phyloP scores from a whole-genome alignment of 2,797 vertebrate genomes.

The Podargus strigoides region DNA sequence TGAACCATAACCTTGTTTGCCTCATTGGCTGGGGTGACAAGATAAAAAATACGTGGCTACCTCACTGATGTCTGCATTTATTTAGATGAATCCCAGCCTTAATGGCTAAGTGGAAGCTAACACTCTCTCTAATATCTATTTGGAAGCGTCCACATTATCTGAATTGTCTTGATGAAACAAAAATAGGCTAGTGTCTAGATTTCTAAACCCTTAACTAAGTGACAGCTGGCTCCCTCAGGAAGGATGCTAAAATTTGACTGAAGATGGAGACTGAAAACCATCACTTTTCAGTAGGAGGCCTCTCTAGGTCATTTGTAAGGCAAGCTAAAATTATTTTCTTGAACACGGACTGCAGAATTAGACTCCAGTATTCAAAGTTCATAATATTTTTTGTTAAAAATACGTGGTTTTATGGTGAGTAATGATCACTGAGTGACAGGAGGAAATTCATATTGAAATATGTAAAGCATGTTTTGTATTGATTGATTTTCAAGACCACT shows the following conservation, averaged over 20 bases:
- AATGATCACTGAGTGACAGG: background rate
- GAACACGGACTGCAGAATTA: background rate
- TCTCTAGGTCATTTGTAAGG: constrained; percentile 36
- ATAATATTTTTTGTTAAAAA: background rate
- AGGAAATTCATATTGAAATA: constrained; percentile 40
- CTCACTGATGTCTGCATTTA: background rate
- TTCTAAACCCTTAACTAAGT: constrained; percentile 25
- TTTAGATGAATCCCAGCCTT: background rate
- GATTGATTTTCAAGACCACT: constrained; percentile 34
- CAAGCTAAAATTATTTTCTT: constrained; percentile 16
- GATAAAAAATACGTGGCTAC: background rate
- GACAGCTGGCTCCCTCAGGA: constrained; percentile 50
- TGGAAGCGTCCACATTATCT: background rate
- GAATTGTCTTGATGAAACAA: constrained; percentile 10
- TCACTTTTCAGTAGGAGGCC: constrained; percentile 27
- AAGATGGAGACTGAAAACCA: constrained; percentile 40
- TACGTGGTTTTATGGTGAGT: background rate
- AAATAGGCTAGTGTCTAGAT: background rate
- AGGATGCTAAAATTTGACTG: constrained; percentile 36
- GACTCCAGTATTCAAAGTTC: background rate
- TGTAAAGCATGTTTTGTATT: constrained; percentile 39
- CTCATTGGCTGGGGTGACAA: background rate
- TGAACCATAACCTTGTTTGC: constrained; percentile 1
- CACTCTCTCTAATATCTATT: background rate
- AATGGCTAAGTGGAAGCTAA: background rate